Conservation (phyloP, 2,888 invertebrate species). For the Eupithecia dodoneata region DNA sequence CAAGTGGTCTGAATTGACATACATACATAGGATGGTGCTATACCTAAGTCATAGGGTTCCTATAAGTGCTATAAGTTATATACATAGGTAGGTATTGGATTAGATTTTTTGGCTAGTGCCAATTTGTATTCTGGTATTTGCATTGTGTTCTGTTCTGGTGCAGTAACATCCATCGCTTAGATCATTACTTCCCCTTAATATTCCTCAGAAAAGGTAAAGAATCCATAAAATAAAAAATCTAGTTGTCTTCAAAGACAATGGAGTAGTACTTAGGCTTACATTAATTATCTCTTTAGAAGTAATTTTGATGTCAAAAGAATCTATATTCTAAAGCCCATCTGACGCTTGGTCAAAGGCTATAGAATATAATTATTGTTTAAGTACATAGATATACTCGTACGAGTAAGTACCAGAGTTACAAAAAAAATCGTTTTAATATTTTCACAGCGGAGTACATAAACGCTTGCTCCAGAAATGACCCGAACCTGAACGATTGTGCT, state of each 20-base stretch:
- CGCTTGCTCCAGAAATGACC: conserved; percentile 68
- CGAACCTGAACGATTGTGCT: conserved; percentile 66
- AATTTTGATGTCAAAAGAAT: too few relatives aligned
- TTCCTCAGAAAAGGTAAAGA: neutral
- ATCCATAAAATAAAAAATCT: neutral
- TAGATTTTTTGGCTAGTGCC: neutral
- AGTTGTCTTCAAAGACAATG: neutral
- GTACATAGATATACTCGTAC: too few relatives aligned
- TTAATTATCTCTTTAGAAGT: too few relatives aligned
- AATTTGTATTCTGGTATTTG: neutral
- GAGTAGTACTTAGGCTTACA: neutral
- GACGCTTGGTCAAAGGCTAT: too few relatives aligned
- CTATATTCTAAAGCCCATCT: too few relatives aligned
- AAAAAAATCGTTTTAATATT: neutral
- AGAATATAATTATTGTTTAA: too few relatives aligned
- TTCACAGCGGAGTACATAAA: conserved; percentile 63
- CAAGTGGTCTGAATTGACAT: neutral
- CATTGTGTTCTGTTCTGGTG: too few relatives aligned
- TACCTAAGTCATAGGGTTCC: too few relatives aligned
- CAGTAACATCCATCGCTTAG: neutral
- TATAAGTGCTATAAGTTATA: too few relatives aligned
- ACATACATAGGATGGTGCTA: neutral
- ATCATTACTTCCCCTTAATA: neutral
- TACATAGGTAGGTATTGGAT: too few relatives aligned
- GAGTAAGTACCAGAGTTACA: too few relatives aligned